Evolutionary conservation across 1,140 invertebrate genomes (phyloP), one percentile per base, ranked within the genome.

Genomic region (Amyelois transitella): DNA sequence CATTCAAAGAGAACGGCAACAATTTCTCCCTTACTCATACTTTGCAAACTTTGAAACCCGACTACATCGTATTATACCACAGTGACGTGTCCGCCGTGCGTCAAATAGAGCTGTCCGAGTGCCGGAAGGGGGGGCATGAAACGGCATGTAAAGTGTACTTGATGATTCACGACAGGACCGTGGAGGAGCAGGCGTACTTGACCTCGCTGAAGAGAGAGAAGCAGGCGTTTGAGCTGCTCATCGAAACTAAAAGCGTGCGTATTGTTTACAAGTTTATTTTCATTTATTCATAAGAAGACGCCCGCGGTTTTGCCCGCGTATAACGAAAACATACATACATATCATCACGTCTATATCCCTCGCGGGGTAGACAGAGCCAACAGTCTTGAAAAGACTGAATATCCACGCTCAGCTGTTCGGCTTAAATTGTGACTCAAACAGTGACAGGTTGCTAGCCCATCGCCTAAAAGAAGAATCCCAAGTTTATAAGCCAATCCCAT

Each of bases 121-220:
- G 95, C 24, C 94, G 93, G 65, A 93, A 94, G 67, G 82, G 92
- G 69, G 89, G 91, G 4, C 89, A 90, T 0, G 84, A 81, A 48
- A 75, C 89, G 4, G 78, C 88, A 5, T 76, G 96, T 1, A 92
- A 92, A 69, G 92, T 98, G n/a, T 98, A 95, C 81, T 97, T 98
- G 69, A 76, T 98, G 18, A 92, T 98, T 47, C 97, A 98, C 77
- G 92, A 93, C 8, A 94, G 94, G 19, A 98, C 97, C 17, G 95
- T 97, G 0, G 98, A 99, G 89, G 98, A 99, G 84, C 98, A 99
- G 90, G 92, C 94, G 2, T 99, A 98, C 85, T 88, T 99, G 12
- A 98, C 96, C 1, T 92, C 94, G 4, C 89, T 99, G 44, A 90
- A 96, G 56, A 91, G 94, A 60, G 98, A 99, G 86, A 99, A 99